Base-by-base conservation (phyloP, 2,113 vertebrate genomes). In the Triplophysa siluroides region DNA sequence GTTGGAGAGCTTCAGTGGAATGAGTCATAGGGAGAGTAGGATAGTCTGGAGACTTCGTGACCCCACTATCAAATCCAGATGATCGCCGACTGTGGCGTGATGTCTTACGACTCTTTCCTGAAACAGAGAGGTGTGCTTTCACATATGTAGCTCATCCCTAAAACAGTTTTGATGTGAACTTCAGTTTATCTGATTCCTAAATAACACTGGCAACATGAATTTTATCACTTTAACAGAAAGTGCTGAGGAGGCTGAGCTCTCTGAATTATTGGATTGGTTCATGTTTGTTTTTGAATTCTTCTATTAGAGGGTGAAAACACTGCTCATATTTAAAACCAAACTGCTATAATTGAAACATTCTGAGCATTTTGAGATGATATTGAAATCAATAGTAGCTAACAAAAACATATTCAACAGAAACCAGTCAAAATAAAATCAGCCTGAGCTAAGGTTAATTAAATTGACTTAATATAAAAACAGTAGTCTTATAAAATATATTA, bases 81-180 rank as follows among this genome's bases (percentile, higher is more conserved):
- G 89, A 93, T 94, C 83, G 93, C 12, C 54, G 93, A 80, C 88
- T 90, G 43, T 95, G 90, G 3, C 92, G 90, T 24, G 83, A 87
- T 8, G 91, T 77, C 83, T 95, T 96, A 76, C 91, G 93, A 85
- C 87, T 93, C 86, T 98, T 99, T 74, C 96, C 98, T 99, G 87
- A 86, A 92, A 90, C 80, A 92, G 89, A 86, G 19, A 88, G 80
- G 63, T 24, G 56, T 41, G 69, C 64, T 64, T 84, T 72, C 64
- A 80, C 52, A 63, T 79, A 29, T 26, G 16, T 47, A 26, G 19
- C 18, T 63, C 0, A 8, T 71, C 38, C 38, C 29, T 60, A 2
- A 13, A 26, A 62, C 38, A 60, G 21, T 62, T 62, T 5, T 41
- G 38, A 45, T 47, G 33, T 58, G 56, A 62, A 45, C n/a, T 13